A percentile compares a stretch with the other conserved stretches of the same genome.
Conservation (phyloP, 2,113 vertebrate species). For the Zosterops pallidus region DNA sequence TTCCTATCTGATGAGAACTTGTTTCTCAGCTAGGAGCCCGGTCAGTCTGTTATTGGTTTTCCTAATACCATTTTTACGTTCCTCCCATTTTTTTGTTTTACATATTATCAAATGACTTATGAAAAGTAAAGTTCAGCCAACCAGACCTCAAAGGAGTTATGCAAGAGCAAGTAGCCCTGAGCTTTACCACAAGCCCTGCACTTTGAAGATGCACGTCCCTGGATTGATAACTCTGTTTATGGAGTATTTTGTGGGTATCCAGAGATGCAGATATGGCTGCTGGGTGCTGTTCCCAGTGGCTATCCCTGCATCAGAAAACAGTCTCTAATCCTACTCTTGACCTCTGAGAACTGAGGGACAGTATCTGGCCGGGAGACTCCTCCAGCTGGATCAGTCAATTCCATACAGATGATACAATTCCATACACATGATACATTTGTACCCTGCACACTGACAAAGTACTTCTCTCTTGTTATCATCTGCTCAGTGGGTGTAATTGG, state of each 20-base stretch:
- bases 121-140: conserved; percentile 24
- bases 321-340: not conserved
- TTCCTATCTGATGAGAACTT: conserved; percentile 1
- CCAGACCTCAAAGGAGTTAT: not conserved
- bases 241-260: not conserved
- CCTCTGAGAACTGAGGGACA: not conserved
- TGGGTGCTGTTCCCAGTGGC: not conserved
- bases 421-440: not conserved
- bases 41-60: not conserved
- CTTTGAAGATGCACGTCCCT: not conserved
- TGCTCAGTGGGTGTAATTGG: not conserved
- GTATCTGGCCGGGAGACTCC: not conserved
- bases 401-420: not conserved
- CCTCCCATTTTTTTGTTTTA: not conserved
- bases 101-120: not conserved
- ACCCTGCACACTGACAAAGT: not conserved
- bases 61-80: not conserved
- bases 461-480: not conserved
- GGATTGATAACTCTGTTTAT: not conserved
- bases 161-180: not conserved
- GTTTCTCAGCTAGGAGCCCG: not conserved
- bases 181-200: not conserved
- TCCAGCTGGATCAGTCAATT: not conserved
- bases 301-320: not conserved
- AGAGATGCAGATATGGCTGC: not conserved